A percentile compares a stretch with the other conserved stretches of the same genome.
phyloP scores from a whole-genome alignment of 2,797 vertebrate genomes.

The Poeciliopsis presidionis region DNA sequence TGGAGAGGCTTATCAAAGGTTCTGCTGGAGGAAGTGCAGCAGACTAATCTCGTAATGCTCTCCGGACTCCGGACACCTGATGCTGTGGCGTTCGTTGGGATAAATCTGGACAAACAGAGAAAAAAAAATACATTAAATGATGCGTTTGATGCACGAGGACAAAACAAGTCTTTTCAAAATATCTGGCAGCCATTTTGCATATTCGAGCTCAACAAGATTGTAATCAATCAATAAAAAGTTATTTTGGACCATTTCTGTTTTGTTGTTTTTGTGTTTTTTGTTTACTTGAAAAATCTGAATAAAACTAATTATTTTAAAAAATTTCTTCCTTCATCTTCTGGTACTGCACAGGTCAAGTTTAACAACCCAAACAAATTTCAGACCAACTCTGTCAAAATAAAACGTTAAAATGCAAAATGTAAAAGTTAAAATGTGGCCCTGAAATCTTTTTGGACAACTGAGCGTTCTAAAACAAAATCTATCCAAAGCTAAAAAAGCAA shows the following conservation, averaged over 20 bases:
- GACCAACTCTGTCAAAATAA: neutral
- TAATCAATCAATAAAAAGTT: neutral
- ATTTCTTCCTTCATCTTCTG: neutral
- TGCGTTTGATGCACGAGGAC: neutral
- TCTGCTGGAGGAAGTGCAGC: conserved; percentile 96
- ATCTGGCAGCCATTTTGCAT: neutral
- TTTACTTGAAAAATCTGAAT: neutral
- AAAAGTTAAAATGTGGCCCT: too few species aligned
- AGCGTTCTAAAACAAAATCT: neutral
- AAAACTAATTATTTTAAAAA: neutral
- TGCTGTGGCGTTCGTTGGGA: conserved; percentile 96
- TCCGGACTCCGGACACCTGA: conserved; percentile 95
- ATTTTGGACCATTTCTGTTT: neutral
- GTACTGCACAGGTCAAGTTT: neutral
- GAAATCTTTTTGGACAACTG: too few species aligned
- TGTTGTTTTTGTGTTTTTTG: neutral
- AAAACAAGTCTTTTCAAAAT: neutral
- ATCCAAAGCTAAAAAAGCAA: neutral
- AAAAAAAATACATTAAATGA: neutral
- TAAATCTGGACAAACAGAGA: conserved; percentile 83
- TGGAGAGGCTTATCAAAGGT: conserved; percentile 86
- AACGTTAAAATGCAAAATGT: too few species aligned
- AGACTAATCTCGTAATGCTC: conserved; percentile 98
- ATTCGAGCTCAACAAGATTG: neutral
- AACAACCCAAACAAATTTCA: neutral